Percentiles rank a stretch among this genome's conserved stretches.
Conservation (phyloP, 2,113 vertebrate species). For the Alexandromys fortis region DNA sequence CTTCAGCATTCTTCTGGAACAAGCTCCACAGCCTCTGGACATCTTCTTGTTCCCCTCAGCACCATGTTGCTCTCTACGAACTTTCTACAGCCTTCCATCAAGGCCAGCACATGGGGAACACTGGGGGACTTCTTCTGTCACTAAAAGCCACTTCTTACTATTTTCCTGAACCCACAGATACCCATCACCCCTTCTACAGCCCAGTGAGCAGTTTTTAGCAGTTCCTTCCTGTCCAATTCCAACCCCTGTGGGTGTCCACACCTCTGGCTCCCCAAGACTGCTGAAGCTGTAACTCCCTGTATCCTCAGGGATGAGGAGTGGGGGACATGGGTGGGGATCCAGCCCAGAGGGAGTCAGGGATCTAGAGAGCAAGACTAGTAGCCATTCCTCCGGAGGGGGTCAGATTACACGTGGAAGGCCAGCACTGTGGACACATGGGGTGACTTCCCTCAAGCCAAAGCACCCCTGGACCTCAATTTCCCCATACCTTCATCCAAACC, state of each 20-base stretch:
- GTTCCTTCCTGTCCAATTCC: not conserved
- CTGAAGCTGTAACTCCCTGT: not conserved
- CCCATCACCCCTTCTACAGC: not conserved
- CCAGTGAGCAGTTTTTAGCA: not conserved
- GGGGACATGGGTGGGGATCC: too few species aligned
- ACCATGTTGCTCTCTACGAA: not conserved
- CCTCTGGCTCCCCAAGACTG: not conserved
- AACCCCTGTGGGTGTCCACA: not conserved
- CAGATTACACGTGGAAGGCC: not conserved
- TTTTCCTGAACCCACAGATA: not conserved
- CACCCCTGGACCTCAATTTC: constrained; percentile 40
- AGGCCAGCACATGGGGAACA: not conserved
- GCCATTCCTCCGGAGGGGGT: not conserved
- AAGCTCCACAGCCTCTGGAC: not conserved
- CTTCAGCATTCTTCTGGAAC: not conserved
- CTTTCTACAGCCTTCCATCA: not conserved
- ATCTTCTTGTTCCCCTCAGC: not conserved
- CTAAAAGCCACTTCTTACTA: not conserved
- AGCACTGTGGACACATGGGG: not conserved
- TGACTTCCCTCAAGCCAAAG: not conserved
- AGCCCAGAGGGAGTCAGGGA: not conserved
- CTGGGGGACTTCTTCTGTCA: not conserved
- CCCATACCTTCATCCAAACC: not conserved
- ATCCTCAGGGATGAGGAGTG: not conserved
- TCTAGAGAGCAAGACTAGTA: not conserved